Conservation (phyloP, 1,140 invertebrate genomes). For the Augochlora pura region DNA sequence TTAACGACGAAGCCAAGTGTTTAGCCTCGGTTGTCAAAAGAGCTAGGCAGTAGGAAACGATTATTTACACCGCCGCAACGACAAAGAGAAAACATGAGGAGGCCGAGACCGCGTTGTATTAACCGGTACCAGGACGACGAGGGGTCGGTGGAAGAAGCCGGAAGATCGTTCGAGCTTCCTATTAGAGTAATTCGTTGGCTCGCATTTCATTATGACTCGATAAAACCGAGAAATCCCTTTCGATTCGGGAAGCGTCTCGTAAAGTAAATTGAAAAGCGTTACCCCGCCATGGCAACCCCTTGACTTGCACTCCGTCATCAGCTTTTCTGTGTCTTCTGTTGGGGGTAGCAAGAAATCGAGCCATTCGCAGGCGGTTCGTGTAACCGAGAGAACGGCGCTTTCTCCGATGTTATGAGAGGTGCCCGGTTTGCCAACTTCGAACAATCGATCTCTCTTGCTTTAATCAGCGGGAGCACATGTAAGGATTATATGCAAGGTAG, state of each 20-base stretch:
- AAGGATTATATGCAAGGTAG: no score
- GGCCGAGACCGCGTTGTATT: slow-evolving; percentile 15
- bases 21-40: slow-evolving; percentile 17
- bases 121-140: slow-evolving; percentile 11
- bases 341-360: not conserved
- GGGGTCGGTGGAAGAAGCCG: slow-evolving; percentile 11
- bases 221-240: slow-evolving; percentile 60
- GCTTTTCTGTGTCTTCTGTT: slow-evolving; percentile 12
- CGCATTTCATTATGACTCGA: slow-evolving; percentile 62
- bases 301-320: slow-evolving; percentile 8
- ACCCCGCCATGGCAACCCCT: slow-evolving; percentile 3
- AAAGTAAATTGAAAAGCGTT: slow-evolving; percentile 59
- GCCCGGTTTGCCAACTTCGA: not conserved
- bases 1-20: slow-evolving; percentile 20
- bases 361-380: slow-evolving; percentile 24
- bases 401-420: slow-evolving; percentile 51
- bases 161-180: slow-evolving; percentile 18
- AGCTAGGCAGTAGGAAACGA: slow-evolving; percentile 7
- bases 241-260: slow-evolving; percentile 25
- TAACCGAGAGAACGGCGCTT: slow-evolving; percentile 28
- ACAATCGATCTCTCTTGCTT: no score
- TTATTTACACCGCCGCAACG: slow-evolving; percentile 35
- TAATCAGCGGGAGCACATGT: no score
- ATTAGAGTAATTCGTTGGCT: slow-evolving; percentile 60
- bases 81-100: slow-evolving; percentile 18